phyloP scores from a whole-genome alignment of 2,888 invertebrate species.

The Stenodema calcarata region DNA sequence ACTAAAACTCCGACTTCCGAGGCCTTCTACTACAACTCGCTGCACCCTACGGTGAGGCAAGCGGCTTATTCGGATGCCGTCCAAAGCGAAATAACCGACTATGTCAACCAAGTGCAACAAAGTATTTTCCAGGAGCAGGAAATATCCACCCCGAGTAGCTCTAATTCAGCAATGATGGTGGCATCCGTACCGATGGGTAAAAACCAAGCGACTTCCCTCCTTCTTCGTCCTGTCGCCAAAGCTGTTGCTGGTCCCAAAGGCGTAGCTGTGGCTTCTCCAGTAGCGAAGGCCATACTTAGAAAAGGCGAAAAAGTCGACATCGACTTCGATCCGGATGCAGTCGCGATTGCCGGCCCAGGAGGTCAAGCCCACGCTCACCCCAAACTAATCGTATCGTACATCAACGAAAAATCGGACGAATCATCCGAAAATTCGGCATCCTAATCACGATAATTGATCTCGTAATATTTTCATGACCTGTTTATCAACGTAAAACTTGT shows the following conservation, averaged over 20 bases:
- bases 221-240: slow-evolving; percentile 71
- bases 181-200: slow-evolving; percentile 35
- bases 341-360: slow-evolving; percentile 77
- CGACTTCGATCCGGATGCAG: slow-evolving; percentile 71
- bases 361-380: slow-evolving; percentile 79
- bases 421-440: not conserved
- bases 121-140: slow-evolving; percentile 46
- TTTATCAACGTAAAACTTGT: slow-evolving; percentile 4
- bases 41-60: slow-evolving; percentile 13
- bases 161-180: slow-evolving; percentile 37
- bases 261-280: slow-evolving; percentile 73
- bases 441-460: not conserved
- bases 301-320: slow-evolving; percentile 70
- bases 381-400: slow-evolving; percentile 66
- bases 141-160: not conserved
- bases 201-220: slow-evolving; percentile 51
- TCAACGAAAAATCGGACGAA: slow-evolving; percentile 40
- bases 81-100: slow-evolving; percentile 45
- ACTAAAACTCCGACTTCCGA: slow-evolving; percentile 43
- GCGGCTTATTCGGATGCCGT: slow-evolving; percentile 31
- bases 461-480: slow-evolving; percentile 25
- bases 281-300: slow-evolving; percentile 71
- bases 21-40: slow-evolving; percentile 41
- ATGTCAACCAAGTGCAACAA: slow-evolving; percentile 48
- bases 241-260: slow-evolving; percentile 72